These are phyloP conservation scores for Osmoderma eremita DNA, from an alignment of 2,888 invertebrate species.

Conservation along the genomic window DNA sequence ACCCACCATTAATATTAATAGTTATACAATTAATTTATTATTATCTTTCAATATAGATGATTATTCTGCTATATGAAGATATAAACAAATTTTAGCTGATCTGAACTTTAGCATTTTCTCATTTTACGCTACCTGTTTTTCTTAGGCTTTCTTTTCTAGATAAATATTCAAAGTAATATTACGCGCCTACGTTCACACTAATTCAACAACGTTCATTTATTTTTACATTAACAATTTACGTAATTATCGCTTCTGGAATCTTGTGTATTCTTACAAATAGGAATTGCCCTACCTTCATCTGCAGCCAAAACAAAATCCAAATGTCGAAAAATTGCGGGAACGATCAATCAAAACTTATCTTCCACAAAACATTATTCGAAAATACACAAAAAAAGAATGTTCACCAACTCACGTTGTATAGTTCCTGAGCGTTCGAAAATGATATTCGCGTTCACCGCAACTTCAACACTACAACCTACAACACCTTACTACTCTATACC, in stretches of 20 bases:
- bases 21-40: no score
- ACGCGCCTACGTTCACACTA: not conserved
- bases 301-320: not conserved
- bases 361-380: conserved; percentile 14
- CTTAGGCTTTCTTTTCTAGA: no score
- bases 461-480: conserved; percentile 13
- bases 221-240: not conserved
- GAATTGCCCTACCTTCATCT: conserved; percentile 12
- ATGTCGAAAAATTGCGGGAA: not conserved
- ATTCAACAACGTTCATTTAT: not conserved
- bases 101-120: no score
- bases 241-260: not conserved
- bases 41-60: no score
- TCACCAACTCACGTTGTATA: conserved; percentile 11
- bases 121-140: no score
- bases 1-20: no score
- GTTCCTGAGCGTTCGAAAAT: conserved; percentile 12
- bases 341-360: not conserved
- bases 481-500: conserved; percentile 10
- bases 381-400: conserved; percentile 1
- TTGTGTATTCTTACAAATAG: not conserved
- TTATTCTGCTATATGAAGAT: no score
- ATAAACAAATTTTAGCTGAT: no score
- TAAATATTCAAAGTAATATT: no score
- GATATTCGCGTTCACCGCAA: conserved; percentile 15